Evolutionary conservation across 2,113 vertebrate species (phyloP), one percentile per base, ranked within the genome.

Genomic region (Trogon surrucura): DNA sequence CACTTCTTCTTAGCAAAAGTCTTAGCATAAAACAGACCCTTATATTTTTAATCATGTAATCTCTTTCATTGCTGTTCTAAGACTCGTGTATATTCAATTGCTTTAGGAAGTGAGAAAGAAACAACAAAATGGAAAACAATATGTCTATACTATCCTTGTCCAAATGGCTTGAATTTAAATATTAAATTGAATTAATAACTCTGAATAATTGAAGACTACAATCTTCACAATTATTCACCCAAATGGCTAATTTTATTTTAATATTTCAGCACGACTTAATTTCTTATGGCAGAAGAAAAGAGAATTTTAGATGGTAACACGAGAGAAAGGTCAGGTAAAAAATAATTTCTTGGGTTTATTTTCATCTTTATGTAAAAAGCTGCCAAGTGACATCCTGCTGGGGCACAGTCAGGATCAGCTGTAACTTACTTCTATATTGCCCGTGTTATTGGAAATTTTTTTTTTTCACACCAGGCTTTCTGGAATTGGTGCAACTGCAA

Each of bases 11-110:
- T 48, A 64, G 6, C 9, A 77, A 57, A 91, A 85, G 13, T 54
- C 38, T 86, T 81, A 57, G 27, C 45, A 62, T 61, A 70, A 89
- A 88, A 27, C 10, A 67, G 30, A 60, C 29, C 26, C 13, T 77
- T 94, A 58, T 16, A 73, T 89, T 93, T 88, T 95, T 85, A 93
- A 77, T 88, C 53, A 72, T 61, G 16, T 36, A 75, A 82, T 89
- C 23, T 54, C n/a, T 89, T 95, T 50, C 18, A 21, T 41, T 80
- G 17, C 2, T 74, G 4, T 86, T 78, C 27, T 64, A 81, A 85
- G 21, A 26, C 38, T 26, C 32, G 10, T 29, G 2, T 72, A 27
- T 64, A 53, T 69, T 75, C 84, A 77, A 7, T 66, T 75, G 38
- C 66, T 95, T 93, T 82, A 73, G 25, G 27, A 93, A 62, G 25